phyloP scores from a whole-genome alignment of 2,113 vertebrate genomes.

The Picathartes gymnocephalus region DNA sequence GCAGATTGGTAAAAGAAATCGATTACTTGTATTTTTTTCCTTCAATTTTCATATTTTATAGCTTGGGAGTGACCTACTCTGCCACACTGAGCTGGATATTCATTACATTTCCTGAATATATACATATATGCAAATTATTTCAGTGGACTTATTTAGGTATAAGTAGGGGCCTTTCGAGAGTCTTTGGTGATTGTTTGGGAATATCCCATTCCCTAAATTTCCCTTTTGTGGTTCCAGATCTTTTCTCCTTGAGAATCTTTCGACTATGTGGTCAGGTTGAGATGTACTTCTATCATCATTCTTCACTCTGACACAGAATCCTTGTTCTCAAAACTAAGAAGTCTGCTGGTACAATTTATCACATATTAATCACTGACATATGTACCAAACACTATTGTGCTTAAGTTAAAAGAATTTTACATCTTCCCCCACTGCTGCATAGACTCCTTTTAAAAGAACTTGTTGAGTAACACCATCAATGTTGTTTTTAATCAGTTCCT shows the following conservation, averaged over 20 bases:
- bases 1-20: background rate
- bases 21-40: background rate
- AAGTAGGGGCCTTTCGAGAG: background rate
- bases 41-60: background rate
- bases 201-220: background rate
- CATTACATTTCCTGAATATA: background rate
- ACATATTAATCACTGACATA: background rate
- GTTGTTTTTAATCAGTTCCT: background rate
- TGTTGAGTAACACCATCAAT: background rate
- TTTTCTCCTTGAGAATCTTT: background rate
- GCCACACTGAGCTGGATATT: background rate
- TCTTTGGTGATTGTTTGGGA: background rate
- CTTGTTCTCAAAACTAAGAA: background rate
- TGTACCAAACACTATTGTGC: background rate
- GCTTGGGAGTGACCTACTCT: background rate
- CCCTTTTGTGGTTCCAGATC: background rate
- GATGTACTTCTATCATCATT: background rate
- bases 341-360: background rate
- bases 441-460: background rate
- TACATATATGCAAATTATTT: background rate
- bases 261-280: accelerated
- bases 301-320: background rate
- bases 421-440: background rate
- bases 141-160: background rate
- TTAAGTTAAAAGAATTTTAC: background rate